phyloP scores from a whole-genome alignment of 2,113 vertebrate species.

The Apteryx owenii region DNA sequence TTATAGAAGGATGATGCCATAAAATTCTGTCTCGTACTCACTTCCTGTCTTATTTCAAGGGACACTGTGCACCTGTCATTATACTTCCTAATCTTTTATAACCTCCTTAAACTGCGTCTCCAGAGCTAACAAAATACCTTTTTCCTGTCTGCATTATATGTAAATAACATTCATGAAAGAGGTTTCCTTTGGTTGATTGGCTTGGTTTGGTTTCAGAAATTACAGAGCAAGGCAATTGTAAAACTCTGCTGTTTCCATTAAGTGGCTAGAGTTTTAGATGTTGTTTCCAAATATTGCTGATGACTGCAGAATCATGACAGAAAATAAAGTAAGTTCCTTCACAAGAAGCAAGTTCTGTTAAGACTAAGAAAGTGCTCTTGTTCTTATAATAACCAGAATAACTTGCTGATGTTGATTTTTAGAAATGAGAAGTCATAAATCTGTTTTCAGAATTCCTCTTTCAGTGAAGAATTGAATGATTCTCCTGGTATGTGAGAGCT shows the following conservation, averaged over 20 bases:
- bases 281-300: slow-evolving; percentile 40
- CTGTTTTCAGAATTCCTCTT: slow-evolving; percentile 57
- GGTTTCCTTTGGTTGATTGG: slow-evolving; percentile 65
- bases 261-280: neutral
- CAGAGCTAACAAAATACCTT: slow-evolving; percentile 64
- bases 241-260: slow-evolving; percentile 16
- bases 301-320: neutral
- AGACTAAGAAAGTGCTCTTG: neutral
- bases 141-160: slow-evolving; percentile 66
- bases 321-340: slow-evolving; percentile 37
- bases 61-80: slow-evolving; percentile 65
- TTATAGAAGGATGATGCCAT: slow-evolving; percentile 50
- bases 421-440: neutral
- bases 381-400: neutral
- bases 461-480: neutral
- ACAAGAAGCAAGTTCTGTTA: slow-evolving; percentile 3
- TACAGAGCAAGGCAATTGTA: slow-evolving; percentile 27
- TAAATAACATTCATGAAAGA: slow-evolving; percentile 70
- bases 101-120: slow-evolving; percentile 58
- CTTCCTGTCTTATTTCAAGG: slow-evolving; percentile 53
- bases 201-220: slow-evolving; percentile 57
- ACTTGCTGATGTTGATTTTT: neutral
- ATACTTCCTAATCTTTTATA: slow-evolving; percentile 63
- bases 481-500: neutral
- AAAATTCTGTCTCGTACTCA: slow-evolving; percentile 38